Percentiles rank a stretch among this genome's conserved stretches.
Evolutionary conservation across 1,140 invertebrate genomes (phyloP).

Genomic region (Doryteuthis pealeii): DNA sequence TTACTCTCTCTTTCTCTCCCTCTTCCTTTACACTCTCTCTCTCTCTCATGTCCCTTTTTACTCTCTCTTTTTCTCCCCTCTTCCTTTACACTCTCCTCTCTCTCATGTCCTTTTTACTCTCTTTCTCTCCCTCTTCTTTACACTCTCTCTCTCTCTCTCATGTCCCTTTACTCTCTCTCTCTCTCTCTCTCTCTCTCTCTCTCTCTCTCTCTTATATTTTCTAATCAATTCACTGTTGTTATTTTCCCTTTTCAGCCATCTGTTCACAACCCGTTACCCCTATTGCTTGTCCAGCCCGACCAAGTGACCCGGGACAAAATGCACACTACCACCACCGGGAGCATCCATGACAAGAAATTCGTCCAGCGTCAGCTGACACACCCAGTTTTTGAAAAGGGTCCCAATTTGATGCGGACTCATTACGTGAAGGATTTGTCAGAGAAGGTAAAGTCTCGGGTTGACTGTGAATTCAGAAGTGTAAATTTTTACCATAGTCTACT

Average conservation of each 20-base stretch:
- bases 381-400: conserved; percentile 51
- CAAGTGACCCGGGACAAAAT: conserved; percentile 51
- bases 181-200: neutral
- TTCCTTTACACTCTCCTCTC: neutral
- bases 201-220: neutral
- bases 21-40: neutral
- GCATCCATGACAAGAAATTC: conserved; percentile 56
- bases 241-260: too few relatives aligned
- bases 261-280: too few relatives aligned
- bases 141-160: neutral
- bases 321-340: conserved; percentile 55
- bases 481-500: too few relatives aligned
- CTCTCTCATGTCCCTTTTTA: neutral
- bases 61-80: neutral
- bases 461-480: too few relatives aligned
- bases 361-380: conserved; percentile 44
- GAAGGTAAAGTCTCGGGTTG: conserved; percentile 44
- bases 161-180: neutral
- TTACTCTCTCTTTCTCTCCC: too few relatives aligned
- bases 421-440: conserved; percentile 58
- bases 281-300: conserved; percentile 27
- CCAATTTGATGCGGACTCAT: conserved; percentile 56
- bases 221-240: neutral
- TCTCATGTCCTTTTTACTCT: neutral
- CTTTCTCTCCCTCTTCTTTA: neutral